phyloP scores from a whole-genome alignment of 2,113 vertebrate genomes.

The Paradisaea rubra region DNA sequence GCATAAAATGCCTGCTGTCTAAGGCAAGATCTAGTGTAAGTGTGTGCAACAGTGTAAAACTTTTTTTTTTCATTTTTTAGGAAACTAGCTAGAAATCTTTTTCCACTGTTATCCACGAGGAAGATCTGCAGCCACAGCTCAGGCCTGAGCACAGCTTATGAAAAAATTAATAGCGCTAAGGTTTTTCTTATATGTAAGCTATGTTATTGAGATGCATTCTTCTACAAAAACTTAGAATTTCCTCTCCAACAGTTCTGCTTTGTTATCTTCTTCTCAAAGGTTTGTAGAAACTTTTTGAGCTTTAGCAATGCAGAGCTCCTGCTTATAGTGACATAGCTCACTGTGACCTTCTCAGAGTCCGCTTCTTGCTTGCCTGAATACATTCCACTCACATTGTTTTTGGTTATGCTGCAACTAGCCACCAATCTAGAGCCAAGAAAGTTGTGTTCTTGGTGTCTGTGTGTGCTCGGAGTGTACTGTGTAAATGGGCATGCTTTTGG shows the following conservation, averaged over 20 bases:
- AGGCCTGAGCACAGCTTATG: background rate
- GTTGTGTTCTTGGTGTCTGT: background rate
- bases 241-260: background rate
- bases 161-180: background rate
- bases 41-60: background rate
- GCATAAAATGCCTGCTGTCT: background rate
- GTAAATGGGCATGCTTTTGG: background rate
- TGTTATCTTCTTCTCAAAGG: background rate
- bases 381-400: constrained; percentile 4
- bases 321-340: background rate
- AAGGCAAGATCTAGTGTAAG: background rate
- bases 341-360: constrained; percentile 8
- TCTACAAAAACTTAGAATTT: background rate
- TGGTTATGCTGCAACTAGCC: background rate
- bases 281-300: background rate
- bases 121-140: background rate
- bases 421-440: background rate
- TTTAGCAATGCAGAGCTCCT: background rate
- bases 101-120: background rate
- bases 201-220: background rate
- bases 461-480: background rate
- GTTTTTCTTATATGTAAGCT: background rate
- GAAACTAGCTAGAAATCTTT: background rate
- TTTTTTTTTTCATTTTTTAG: background rate
- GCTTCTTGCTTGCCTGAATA: background rate